Conservation (phyloP, 1,140 invertebrate genomes). For the Formica selysi region DNA sequence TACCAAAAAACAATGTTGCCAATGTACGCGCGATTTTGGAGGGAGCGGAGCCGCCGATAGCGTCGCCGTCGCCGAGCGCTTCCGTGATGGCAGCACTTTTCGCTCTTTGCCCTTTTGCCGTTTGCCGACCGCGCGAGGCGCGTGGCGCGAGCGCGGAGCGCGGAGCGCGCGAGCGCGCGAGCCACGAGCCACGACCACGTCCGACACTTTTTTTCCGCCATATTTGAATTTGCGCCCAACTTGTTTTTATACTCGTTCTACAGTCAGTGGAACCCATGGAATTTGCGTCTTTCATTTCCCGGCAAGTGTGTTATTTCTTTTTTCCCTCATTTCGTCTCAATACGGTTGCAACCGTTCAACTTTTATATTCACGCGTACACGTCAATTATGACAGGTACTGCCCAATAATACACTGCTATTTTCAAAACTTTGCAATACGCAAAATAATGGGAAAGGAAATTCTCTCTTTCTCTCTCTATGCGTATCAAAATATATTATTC, state of each 20-base stretch:
- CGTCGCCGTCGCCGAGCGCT: slow-evolving; percentile 74
- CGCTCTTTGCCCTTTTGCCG: slow-evolving; percentile 27
- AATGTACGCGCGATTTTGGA: slow-evolving; percentile 83
- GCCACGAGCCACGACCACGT: not conserved
- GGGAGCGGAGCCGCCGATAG: slow-evolving; percentile 78
- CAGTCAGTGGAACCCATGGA: too few relatives aligned
- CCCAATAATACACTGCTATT: too few relatives aligned
- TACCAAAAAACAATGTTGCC: slow-evolving; percentile 85
- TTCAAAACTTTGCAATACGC: not conserved
- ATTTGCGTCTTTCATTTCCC: too few relatives aligned
- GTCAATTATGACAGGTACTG: too few relatives aligned
- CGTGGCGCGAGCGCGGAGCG: not conserved
- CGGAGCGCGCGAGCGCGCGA: not conserved
- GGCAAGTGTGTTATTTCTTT: too few relatives aligned
- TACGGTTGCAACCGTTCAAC: too few relatives aligned
- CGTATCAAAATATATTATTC: too few relatives aligned
- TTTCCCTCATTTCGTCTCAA: too few relatives aligned
- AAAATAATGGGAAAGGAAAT: too few relatives aligned
- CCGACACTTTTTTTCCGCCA: slow-evolving; percentile 73
- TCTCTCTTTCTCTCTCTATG: too few relatives aligned
- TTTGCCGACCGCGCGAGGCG: not conserved
- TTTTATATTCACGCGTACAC: too few relatives aligned
- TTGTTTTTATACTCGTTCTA: too few relatives aligned
- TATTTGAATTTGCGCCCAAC: slow-evolving; percentile 67
- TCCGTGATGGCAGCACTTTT: slow-evolving; percentile 80